Percentiles rank a stretch among this genome's conserved stretches.
These are phyloP conservation scores for Gasterosteus nipponicus DNA, from an alignment of 2,113 vertebrate species.

Conservation along the genomic window DNA sequence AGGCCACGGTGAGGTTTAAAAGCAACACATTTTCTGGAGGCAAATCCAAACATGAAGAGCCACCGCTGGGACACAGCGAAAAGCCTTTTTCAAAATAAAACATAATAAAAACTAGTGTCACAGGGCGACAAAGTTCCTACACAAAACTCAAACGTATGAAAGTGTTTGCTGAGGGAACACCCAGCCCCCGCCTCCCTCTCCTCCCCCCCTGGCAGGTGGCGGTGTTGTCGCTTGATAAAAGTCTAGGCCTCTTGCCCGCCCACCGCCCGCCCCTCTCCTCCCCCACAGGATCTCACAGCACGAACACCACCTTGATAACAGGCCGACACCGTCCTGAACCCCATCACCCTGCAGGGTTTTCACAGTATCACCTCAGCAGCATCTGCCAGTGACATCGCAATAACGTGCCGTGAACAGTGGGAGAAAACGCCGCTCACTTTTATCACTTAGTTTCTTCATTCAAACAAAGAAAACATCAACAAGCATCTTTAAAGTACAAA, in stretches of 20 bases:
- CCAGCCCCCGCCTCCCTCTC: too few relatives aligned
- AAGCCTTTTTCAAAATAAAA: too few relatives aligned
- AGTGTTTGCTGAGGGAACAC: too few relatives aligned
- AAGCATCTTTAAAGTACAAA: conserved; percentile 69
- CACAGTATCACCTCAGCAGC: conserved; percentile 16
- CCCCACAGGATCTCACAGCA: conserved; percentile 35
- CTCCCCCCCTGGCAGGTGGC: conserved; percentile 63
- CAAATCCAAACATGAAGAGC: too few relatives aligned
- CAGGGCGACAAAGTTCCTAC: conserved; percentile 2
- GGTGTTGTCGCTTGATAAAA: conserved; percentile 76
- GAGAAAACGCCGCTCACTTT: neutral
- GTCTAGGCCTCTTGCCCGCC: conserved; percentile 51
- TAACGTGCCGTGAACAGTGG: neutral
- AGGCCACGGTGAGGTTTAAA: too few relatives aligned
- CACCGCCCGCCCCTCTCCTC: too few relatives aligned
- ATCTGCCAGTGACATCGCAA: conserved; percentile 13
- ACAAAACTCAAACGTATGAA: neutral
- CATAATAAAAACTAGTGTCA: conserved; percentile 1
- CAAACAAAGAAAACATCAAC: conserved; percentile 20
- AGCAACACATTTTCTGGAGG: conserved; percentile 41
- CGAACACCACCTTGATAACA: neutral
- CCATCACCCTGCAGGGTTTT: conserved; percentile 26
- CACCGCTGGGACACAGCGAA: too few relatives aligned
- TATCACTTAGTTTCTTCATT: neutral
- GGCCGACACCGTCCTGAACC: conserved; percentile 23